phyloP scores from a whole-genome alignment of 1,140 invertebrate genomes.

The Araneus ventricosus region DNA sequence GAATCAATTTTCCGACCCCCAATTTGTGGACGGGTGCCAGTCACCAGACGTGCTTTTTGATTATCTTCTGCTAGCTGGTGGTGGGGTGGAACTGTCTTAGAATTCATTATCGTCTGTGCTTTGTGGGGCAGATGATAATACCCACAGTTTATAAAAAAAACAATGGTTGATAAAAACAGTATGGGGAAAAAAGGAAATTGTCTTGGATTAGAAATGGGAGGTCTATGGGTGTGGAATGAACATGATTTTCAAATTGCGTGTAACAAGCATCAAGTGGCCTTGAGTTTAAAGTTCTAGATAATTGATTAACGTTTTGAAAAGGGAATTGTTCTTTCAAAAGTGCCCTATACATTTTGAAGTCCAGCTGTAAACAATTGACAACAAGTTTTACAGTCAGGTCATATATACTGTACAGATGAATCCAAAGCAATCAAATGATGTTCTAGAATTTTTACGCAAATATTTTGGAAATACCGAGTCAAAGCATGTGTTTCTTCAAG shows the following conservation, averaged over 20 bases:
- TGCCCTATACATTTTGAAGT: too few relatives aligned
- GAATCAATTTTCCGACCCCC: conserved; percentile 24
- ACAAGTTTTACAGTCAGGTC: too few relatives aligned
- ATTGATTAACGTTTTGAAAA: too few relatives aligned
- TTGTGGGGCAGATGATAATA: not conserved
- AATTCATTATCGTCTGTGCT: not conserved
- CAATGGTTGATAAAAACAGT: not conserved
- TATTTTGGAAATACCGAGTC: too few relatives aligned
- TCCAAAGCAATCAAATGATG: too few relatives aligned
- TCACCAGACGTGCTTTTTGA: conserved; percentile 3
- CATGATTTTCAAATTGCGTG: not conserved
- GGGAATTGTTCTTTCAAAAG: too few relatives aligned
- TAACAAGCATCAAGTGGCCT: not conserved
- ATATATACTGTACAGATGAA: too few relatives aligned
- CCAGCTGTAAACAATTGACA: too few relatives aligned
- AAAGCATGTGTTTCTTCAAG: too few relatives aligned
- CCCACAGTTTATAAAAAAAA: not conserved
- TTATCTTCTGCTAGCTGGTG: not conserved
- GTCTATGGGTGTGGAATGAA: not conserved
- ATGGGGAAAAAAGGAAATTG: not conserved
- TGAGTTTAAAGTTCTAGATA: too few relatives aligned
- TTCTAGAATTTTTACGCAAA: too few relatives aligned
- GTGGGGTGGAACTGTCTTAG: not conserved
- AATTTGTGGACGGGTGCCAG: not conserved
- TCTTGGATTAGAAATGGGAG: not conserved